Evolutionary conservation across 1,140 invertebrate genomes (phyloP).

Genomic region (Drosophila micromelanica): DNA sequence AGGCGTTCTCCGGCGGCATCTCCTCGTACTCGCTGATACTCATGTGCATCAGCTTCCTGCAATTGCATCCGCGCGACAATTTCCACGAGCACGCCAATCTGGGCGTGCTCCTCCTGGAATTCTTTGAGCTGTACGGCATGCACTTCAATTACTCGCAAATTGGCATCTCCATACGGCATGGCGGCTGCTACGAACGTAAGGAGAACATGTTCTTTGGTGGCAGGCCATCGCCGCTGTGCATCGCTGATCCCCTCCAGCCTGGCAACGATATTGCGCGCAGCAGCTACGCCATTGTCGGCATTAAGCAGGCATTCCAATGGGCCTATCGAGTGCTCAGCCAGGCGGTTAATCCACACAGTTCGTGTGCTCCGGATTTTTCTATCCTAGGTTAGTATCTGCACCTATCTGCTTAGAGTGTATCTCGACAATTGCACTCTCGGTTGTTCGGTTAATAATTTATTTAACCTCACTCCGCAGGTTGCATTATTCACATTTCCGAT

Average conservation of each 20-base stretch:
- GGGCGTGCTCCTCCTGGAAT: slow-evolving; percentile 97
- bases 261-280: slow-evolving; percentile 98
- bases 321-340: slow-evolving; percentile 93
- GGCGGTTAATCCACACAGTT: slow-evolving; percentile 88
- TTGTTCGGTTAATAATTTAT: not conserved
- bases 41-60: slow-evolving; percentile 98
- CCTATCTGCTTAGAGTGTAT: no score
- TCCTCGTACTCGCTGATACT: slow-evolving; percentile 98
- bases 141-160: slow-evolving; percentile 98
- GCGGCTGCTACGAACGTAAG: slow-evolving; percentile 95
- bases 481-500: slow-evolving; percentile 95
- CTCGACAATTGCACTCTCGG: no score
- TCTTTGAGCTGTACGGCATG: slow-evolving; percentile 97
- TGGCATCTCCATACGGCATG: slow-evolving; percentile 95
- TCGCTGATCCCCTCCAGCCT: slow-evolving; percentile 96
- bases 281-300: slow-evolving; percentile 94
- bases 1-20: slow-evolving; percentile 98
- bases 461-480: slow-evolving; percentile 85
- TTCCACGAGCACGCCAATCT: slow-evolving; percentile 90
- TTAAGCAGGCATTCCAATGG: slow-evolving; percentile 97
- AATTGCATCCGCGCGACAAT: slow-evolving; percentile 88
- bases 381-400: slow-evolving; percentile 41
- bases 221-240: slow-evolving; percentile 95
- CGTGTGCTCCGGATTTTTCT: slow-evolving; percentile 20
- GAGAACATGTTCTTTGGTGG: slow-evolving; percentile 95